A percentile compares a stretch with the other conserved stretches of the same genome.
Conservation (phyloP, 2,888 invertebrate species). For the Amphipoea lucens region DNA sequence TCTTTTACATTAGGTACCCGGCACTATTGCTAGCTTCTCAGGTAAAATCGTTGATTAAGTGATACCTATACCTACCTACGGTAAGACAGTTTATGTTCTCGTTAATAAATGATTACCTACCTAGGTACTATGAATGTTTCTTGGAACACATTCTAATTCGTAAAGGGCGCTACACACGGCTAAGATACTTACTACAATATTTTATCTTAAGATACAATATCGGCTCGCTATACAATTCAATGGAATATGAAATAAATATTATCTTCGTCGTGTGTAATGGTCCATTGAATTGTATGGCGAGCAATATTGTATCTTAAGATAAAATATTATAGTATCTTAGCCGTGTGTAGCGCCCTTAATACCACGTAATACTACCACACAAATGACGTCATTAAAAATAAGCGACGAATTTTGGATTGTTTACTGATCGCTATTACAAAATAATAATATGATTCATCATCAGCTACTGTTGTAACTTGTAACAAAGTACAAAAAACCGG, state of each 20-base stretch:
- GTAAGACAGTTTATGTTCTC: slow-evolving; percentile 54
- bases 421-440: slow-evolving; percentile 9
- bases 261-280: too few species aligned
- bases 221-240: too few species aligned
- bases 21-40: slow-evolving; percentile 39
- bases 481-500: neutral
- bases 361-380: slow-evolving; percentile 13
- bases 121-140: slow-evolving; percentile 60
- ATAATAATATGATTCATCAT: slow-evolving; percentile 13
- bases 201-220: too few species aligned
- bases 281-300: too few species aligned
- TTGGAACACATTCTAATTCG: slow-evolving; percentile 60
- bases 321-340: too few species aligned
- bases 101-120: slow-evolving; percentile 63
- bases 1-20: slow-evolving; percentile 17
- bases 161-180: neutral
- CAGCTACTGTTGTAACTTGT: neutral
- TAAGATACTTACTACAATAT: too few species aligned
- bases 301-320: too few species aligned
- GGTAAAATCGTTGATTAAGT: slow-evolving; percentile 54
- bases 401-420: slow-evolving; percentile 2
- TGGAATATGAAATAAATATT: too few species aligned
- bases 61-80: slow-evolving; percentile 6
- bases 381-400: slow-evolving; percentile 39
- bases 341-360: neutral